These are phyloP conservation scores for Dyspetes luteomarginatus DNA, from an alignment of 2,888 invertebrate species.

Conservation along the genomic window DNA sequence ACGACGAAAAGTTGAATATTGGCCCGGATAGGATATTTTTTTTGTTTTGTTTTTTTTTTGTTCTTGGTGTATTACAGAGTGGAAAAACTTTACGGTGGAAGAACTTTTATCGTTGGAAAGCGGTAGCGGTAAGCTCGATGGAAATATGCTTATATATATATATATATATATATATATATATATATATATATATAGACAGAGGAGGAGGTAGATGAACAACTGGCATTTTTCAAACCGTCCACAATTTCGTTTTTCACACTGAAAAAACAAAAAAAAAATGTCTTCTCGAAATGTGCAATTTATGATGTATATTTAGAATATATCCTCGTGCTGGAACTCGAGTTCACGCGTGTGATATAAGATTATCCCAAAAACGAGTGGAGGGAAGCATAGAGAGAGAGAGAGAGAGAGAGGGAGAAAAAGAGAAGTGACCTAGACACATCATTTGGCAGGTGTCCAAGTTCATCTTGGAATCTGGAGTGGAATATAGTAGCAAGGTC, in stretches of 20 bases:
- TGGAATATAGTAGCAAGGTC: constrained; percentile 80
- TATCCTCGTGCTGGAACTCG: constrained; percentile 30
- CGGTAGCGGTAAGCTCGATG: constrained; percentile 50
- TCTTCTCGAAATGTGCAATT: constrained; percentile 17
- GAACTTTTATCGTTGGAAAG: constrained; percentile 56
- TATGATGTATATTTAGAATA: constrained; percentile 45
- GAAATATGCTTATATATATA: constrained; percentile 32
- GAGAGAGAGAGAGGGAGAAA: constrained; percentile 19
- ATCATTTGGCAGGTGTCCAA: constrained; percentile 80
- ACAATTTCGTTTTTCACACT: constrained; percentile 12
- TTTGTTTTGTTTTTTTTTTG: constrained; percentile 20
- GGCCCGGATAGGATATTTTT: constrained; percentile 29
- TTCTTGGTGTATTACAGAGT: constrained; percentile 41
- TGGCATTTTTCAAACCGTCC: constrained; percentile 1
- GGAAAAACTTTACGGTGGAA: constrained; percentile 49
- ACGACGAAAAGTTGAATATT: constrained; percentile 43
- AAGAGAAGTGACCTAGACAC: constrained; percentile 80
- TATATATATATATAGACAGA: constrained; percentile 4
- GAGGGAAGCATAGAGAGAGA: background rate
- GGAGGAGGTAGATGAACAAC: constrained; percentile 15
- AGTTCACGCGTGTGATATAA: constrained; percentile 27
- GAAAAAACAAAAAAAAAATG: background rate
- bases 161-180: constrained; percentile 7
- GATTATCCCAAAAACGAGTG: constrained; percentile 43
- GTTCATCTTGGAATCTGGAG: constrained; percentile 80